These are phyloP conservation scores for Clarias gariepinus DNA, from an alignment of 2,113 vertebrate species.

Conservation along the genomic window DNA sequence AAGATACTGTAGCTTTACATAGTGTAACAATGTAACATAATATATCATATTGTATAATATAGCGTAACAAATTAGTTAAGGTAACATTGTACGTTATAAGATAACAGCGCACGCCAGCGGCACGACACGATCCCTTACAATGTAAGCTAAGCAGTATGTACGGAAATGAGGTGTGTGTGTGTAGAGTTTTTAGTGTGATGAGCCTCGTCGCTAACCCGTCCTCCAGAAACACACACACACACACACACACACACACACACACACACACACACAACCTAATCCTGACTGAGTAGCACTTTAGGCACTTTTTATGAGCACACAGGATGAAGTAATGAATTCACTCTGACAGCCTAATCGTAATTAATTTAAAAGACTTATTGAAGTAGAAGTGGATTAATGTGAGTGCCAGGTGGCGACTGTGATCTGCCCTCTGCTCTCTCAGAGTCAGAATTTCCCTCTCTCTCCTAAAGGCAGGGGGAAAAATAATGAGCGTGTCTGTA, in stretches of 20 bases:
- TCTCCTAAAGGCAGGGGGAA: slow-evolving; percentile 46
- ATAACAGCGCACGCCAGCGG: background rate
- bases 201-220: background rate
- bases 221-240: background rate
- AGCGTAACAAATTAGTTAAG: no score
- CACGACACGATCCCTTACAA: background rate
- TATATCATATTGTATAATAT: background rate
- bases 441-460: slow-evolving; percentile 36
- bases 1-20: background rate
- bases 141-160: background rate
- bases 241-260: no score
- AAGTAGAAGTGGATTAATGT: background rate
- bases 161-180: background rate
- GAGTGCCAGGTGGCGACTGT: slow-evolving; percentile 41
- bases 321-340: background rate
- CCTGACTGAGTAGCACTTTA: background rate
- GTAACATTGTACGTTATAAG: no score
- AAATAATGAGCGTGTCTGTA: slow-evolving; percentile 39
- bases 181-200: background rate
- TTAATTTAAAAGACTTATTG: background rate
- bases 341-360: background rate
- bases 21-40: background rate
- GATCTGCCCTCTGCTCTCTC: slow-evolving; percentile 36
- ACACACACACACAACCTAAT: background rate
- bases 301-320: background rate